A percentile compares a stretch with the other conserved stretches of the same genome.
Conservation (phyloP, 2,888 invertebrate genomes). For the Lasioglossum lativentre region DNA sequence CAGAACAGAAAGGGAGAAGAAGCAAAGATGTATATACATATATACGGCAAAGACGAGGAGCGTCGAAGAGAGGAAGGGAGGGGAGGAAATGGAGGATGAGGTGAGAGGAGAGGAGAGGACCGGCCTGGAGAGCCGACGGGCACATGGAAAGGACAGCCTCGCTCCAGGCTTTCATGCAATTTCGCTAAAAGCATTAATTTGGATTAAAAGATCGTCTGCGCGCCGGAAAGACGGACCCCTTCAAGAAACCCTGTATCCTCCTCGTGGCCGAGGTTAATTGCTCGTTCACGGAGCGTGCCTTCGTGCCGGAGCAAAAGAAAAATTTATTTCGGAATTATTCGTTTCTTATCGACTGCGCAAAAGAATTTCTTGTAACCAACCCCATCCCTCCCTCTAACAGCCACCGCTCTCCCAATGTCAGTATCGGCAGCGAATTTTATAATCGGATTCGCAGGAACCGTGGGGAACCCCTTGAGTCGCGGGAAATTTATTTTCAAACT, state of each 20-base stretch:
- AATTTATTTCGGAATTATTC: slow-evolving; percentile 60
- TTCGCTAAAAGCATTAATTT: slow-evolving; percentile 83
- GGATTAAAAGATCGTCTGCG: slow-evolving; percentile 81
- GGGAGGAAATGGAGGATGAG: neutral
- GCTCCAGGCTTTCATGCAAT: slow-evolving; percentile 79
- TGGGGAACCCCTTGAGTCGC: neutral
- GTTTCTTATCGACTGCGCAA: slow-evolving; percentile 5
- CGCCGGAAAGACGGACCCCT: slow-evolving; percentile 69
- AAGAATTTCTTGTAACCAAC: neutral
- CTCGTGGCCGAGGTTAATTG: slow-evolving; percentile 72
- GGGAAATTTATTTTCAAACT: neutral
- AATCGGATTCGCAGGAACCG: slow-evolving; percentile 25
- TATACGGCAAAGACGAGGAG: slow-evolving; percentile 13
- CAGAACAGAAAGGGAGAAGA: slow-evolving; percentile 25
- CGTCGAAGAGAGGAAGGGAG: neutral
- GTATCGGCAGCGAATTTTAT: slow-evolving; percentile 4
- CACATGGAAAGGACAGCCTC: slow-evolving; percentile 69
- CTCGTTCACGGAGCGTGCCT: slow-evolving; percentile 69
- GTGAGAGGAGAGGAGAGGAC: neutral
- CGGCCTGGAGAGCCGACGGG: slow-evolving; percentile 23
- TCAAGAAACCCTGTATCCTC: slow-evolving; percentile 52
- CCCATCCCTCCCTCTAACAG: neutral
- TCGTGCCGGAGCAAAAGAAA: slow-evolving; percentile 36
- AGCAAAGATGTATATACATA: slow-evolving; percentile 30
- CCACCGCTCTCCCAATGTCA: slow-evolving; percentile 1